phyloP scores from a whole-genome alignment of 2,113 vertebrate species.

The Catharus minimus region DNA sequence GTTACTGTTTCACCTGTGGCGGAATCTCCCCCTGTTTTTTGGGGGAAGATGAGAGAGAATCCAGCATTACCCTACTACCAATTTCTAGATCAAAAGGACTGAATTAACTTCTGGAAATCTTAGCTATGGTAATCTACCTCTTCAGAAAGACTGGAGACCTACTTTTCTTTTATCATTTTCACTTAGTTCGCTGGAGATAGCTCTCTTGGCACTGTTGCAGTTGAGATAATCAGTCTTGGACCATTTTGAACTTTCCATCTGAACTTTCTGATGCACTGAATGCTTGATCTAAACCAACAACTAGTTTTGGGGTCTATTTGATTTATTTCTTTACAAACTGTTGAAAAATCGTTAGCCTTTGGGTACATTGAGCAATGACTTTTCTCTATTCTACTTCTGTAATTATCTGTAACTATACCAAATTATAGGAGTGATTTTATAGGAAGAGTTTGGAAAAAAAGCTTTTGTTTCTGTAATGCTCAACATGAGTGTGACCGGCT shows the following conservation, averaged over 20 bases:
- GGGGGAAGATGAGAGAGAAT: not conserved
- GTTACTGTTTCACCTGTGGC: not conserved
- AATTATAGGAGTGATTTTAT: not conserved
- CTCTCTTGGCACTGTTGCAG: not conserved
- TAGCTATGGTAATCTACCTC: not conserved
- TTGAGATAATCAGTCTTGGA: not conserved
- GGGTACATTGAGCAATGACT: not conserved
- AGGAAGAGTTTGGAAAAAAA: not conserved
- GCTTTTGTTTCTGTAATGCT: accelerated
- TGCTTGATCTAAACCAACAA: not conserved
- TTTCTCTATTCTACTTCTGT: not conserved
- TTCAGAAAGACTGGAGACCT: not conserved
- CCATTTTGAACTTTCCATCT: not conserved
- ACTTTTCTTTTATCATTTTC: not conserved
- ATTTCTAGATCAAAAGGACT: not conserved
- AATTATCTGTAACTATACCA: not conserved
- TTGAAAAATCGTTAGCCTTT: not conserved
- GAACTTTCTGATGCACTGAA: not conserved
- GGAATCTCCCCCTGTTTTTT: not conserved
- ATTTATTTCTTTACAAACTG: not conserved
- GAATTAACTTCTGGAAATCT: not conserved
- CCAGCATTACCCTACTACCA: not conserved
- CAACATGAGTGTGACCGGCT: accelerated
- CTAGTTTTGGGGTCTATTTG: not conserved
- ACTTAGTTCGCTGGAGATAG: not conserved